phyloP scores from a whole-genome alignment of 92 coral and sea anemone genomes.

The Galaxea fascicularis region DNA sequence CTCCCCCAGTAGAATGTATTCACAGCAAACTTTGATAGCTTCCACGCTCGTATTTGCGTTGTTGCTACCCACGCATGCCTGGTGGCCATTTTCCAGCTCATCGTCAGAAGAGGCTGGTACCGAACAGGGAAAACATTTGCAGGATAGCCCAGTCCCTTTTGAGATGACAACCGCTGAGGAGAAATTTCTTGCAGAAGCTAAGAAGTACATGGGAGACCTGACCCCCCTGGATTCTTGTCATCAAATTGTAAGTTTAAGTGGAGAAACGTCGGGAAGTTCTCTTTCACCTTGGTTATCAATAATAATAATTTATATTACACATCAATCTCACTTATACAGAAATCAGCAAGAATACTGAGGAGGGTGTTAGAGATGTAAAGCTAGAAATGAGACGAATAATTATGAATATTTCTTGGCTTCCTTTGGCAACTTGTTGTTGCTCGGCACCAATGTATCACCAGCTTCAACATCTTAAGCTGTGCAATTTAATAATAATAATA shows the following conservation, averaged over 20 bases:
- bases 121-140: constrained; percentile 75
- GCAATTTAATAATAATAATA: not conserved
- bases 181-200: constrained; percentile 88
- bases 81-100: constrained; percentile 92
- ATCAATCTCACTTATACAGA: too few relatives aligned
- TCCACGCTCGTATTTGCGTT: not conserved
- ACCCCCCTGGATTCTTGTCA: constrained; percentile 93
- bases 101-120: constrained; percentile 51
- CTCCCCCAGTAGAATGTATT: constrained; percentile 14
- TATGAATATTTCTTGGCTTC: too few relatives aligned
- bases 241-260: constrained; percentile 81
- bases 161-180: constrained; percentile 98
- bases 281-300: too few relatives aligned
- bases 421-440: too few relatives aligned
- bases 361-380: too few relatives aligned
- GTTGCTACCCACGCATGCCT: constrained; percentile 26
- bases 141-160: constrained; percentile 92
- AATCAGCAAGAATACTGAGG: too few relatives aligned
- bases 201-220: constrained; percentile 91
- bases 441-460: too few relatives aligned
- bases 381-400: too few relatives aligned
- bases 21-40: not conserved
- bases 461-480: too few relatives aligned
- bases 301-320: too few relatives aligned
- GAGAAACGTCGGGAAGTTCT: too few relatives aligned